Evolutionary conservation across 2,113 vertebrate genomes (phyloP).

Genomic region (Crotalus tigris): DNA sequence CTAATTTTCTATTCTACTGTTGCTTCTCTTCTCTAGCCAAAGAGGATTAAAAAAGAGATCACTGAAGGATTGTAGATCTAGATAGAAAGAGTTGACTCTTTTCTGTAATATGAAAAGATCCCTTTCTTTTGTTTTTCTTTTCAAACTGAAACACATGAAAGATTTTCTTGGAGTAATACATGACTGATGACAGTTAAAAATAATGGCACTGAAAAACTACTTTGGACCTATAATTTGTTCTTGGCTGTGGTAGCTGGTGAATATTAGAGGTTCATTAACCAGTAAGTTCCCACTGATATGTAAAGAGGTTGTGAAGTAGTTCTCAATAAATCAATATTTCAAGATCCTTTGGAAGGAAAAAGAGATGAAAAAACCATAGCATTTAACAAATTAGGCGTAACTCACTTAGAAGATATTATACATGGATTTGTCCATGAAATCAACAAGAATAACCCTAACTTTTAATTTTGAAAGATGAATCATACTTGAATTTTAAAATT

Average conservation of each 20-base stretch:
- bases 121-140: neutral
- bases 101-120: neutral
- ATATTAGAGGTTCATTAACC: neutral
- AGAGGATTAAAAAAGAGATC: neutral
- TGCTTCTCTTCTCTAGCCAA: neutral
- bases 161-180: neutral
- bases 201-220: constrained; percentile 36
- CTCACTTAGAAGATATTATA: neutral
- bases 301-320: neutral
- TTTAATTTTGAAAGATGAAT: neutral
- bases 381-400: neutral
- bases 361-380: neutral
- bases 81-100: neutral
- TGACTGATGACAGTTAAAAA: constrained; percentile 17
- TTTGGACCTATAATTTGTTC: constrained; percentile 13
- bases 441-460: neutral
- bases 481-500: neutral
- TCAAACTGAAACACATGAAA: neutral
- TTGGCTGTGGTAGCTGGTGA: neutral
- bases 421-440: neutral
- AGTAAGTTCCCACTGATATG: neutral
- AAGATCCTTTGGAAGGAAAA: neutral
- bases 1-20: neutral
- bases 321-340: neutral
- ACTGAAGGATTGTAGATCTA: neutral